Base-by-base conservation (phyloP, 2,797 vertebrate genomes). In the Alca torda region DNA sequence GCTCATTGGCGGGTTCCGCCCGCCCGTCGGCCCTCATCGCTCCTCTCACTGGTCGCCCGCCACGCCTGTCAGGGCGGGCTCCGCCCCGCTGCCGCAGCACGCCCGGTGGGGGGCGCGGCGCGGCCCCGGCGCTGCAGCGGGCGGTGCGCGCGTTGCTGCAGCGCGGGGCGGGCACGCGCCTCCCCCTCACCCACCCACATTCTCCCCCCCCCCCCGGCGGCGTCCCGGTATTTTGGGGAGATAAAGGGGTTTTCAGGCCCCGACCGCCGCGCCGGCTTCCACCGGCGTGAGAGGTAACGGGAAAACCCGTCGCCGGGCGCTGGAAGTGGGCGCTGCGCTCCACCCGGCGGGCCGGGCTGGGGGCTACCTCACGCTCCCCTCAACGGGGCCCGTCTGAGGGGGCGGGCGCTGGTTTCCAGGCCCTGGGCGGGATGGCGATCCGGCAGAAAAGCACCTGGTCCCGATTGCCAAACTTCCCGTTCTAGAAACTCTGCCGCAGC, bases 11-110 rank as follows among this genome's bases (percentile, higher is more conserved):
- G 5, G 5, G 4, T 3, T 28, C 33, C 9, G 1, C 37, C 64
- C 64, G 33, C 18, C 41, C 35, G 35, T 75, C 61, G 39, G 28
- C 10, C 24, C 31, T 4, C 10, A 16, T 20, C 39, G 1, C 45
- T 18, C 3, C 30, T n/a, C 11, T 74, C 45, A 78, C 8, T 78
- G 72, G 82, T 0, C 10, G 0, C 0, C 2, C 2, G 3, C 13
- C 56, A 1, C 51, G 73, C 63, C 82, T 7, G 28, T 79, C 57
- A 6, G 4, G 25, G 3, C 1, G 4, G 23, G 16, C 61, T 16
- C 56, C 89, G 61, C 91, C 70, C 69, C 39, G 21, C 37, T 33
- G 67, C 72, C 74, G 89, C 89, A 83, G 70, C 75, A 81, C 72
- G 41, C 51, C 15, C 31, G 78, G 45, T 14, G 69, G 39, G 68